These are phyloP conservation scores for Lepidocyrtoides sp. DNA, from an alignment of 2,888 invertebrate genomes.

Conservation along the genomic window DNA sequence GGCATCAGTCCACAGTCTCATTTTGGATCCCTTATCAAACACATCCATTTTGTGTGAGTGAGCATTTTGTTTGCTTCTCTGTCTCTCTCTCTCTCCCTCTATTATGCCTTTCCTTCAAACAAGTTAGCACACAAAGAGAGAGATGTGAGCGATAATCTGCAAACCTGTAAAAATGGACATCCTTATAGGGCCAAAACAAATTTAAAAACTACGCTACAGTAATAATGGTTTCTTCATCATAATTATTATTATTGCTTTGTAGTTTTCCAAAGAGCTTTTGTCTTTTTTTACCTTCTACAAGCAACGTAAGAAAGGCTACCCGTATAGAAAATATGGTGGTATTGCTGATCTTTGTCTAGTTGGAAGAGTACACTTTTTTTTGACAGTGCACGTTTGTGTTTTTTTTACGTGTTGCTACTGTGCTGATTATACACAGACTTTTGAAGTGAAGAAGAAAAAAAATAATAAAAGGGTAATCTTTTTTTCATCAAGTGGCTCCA, in stretches of 20 bases:
- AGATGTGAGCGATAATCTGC: slow-evolving; percentile 67
- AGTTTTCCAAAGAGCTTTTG: not conserved
- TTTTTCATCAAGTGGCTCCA: slow-evolving; percentile 55
- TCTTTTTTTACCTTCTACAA: not conserved
- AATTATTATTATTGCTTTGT: not conserved
- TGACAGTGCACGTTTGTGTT: slow-evolving; percentile 9
- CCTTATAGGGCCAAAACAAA: slow-evolving; percentile 58
- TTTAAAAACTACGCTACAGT: slow-evolving; percentile 52
- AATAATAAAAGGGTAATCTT: slow-evolving; percentile 38
- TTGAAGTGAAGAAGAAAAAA: slow-evolving; percentile 59
- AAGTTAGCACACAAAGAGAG: not conserved
- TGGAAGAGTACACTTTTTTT: slow-evolving; percentile 6
- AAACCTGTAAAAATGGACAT: slow-evolving; percentile 47
- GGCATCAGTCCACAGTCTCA: slow-evolving; percentile 65
- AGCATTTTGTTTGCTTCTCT: not conserved
- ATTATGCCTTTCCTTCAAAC: not conserved
- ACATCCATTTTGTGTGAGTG: slow-evolving; percentile 53
- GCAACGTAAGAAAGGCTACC: too few relatives aligned
- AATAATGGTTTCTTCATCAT: slow-evolving; percentile 50
- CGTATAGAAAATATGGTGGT: not conserved
- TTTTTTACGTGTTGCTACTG: slow-evolving; percentile 43
- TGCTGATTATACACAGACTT: too few relatives aligned
- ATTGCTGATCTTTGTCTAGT: not conserved
- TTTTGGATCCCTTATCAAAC: slow-evolving; percentile 77
- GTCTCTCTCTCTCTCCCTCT: slow-evolving; percentile 7